phyloP scores from a whole-genome alignment of 2,888 invertebrate genomes.

The Drosophila diplacantha region DNA sequence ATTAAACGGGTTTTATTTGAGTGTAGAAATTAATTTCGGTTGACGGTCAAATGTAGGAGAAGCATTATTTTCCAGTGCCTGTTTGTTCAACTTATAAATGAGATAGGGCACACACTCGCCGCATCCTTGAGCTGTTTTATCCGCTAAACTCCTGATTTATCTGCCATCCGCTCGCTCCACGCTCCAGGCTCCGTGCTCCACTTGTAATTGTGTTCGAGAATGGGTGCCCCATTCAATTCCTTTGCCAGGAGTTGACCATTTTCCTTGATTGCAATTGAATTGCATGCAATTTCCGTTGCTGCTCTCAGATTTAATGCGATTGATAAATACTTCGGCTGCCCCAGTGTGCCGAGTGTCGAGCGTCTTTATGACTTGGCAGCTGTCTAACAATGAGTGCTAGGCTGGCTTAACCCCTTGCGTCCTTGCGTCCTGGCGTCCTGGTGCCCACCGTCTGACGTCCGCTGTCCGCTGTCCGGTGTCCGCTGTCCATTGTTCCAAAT shows the following conservation, averaged over 20 bases:
- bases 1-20: too few species aligned
- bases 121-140: slow-evolving; percentile 24
- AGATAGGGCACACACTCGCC: slow-evolving; percentile 46
- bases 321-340: slow-evolving; percentile 47
- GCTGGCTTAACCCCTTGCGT: slow-evolving; percentile 46
- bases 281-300: slow-evolving; percentile 60
- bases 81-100: slow-evolving; percentile 40
- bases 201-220: slow-evolving; percentile 17
- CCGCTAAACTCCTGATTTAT: slow-evolving; percentile 40
- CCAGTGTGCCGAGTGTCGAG: slow-evolving; percentile 13
- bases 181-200: slow-evolving; percentile 1
- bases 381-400: slow-evolving; percentile 39
- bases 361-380: slow-evolving; percentile 48
- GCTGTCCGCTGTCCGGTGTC: neutral
- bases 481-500: slow-evolving; percentile 20
- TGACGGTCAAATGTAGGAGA: too few species aligned
- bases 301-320: slow-evolving; percentile 61
- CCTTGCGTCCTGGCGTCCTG: neutral
- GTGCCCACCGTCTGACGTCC: slow-evolving; percentile 11
- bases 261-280: slow-evolving; percentile 62
- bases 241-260: slow-evolving; percentile 28
- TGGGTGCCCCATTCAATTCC: slow-evolving; percentile 5
- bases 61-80: neutral
- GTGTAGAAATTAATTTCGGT: too few species aligned
- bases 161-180: slow-evolving; percentile 11